A percentile compares a stretch with the other conserved stretches of the same genome.
These are phyloP conservation scores for Odontamblyopus rebecca DNA, from an alignment of 2,797 vertebrate species.

Conservation along the genomic window DNA sequence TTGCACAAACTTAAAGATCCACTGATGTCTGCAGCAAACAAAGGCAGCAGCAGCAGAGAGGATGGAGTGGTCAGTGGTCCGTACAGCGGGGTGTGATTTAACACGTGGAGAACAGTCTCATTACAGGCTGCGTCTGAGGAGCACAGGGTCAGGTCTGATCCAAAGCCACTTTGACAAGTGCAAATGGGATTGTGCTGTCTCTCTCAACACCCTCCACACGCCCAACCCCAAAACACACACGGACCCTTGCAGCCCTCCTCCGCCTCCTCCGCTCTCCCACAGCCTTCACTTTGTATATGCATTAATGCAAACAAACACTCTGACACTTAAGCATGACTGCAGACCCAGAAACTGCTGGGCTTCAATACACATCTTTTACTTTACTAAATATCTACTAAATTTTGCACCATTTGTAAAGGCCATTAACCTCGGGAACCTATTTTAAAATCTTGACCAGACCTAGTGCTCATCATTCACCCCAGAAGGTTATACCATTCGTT, in stretches of 20 bases:
- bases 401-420: conserved; percentile 4
- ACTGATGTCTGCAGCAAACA: conserved; percentile 16
- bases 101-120: conserved; percentile 64
- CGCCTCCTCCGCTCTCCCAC: conserved; percentile 26
- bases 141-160: conserved; percentile 76
- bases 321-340: conserved; percentile 15
- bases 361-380: conserved; percentile 9
- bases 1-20: conserved; percentile 4
- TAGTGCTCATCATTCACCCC: conserved; percentile 45
- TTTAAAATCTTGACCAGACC: conserved; percentile 16
- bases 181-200: conserved; percentile 79
- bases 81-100: conserved; percentile 57
- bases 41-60: conserved; percentile 24
- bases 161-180: conserved; percentile 77
- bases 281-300: conserved; percentile 37
- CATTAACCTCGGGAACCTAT: conserved; percentile 21
- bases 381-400: neutral
- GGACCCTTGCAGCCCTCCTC: conserved; percentile 28
- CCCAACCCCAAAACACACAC: conserved; percentile 29
- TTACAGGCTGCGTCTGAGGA: conserved; percentile 66
- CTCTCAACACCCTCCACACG: conserved; percentile 53
- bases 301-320: conserved; percentile 28
- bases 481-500: conserved; percentile 25
- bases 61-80: conserved; percentile 50
- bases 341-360: neutral